These are phyloP conservation scores for Drosophila tropicalis DNA, from an alignment of 1,140 invertebrate genomes.

Conservation along the genomic window DNA sequence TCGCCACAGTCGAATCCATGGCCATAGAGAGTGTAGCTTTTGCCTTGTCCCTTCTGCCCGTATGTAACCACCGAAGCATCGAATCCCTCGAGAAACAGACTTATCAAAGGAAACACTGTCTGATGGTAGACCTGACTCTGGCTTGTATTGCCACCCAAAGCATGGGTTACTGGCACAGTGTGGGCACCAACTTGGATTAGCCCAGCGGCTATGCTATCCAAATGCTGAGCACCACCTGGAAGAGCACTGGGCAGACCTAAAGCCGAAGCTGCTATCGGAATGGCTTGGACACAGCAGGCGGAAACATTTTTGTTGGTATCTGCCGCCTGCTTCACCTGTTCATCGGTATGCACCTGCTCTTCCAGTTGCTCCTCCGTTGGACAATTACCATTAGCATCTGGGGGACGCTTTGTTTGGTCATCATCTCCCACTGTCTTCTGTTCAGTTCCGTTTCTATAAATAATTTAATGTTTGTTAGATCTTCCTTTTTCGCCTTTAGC, in stretches of 20 bases:
- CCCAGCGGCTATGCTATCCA: conserved; percentile 73
- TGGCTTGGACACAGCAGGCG: conserved; percentile 85
- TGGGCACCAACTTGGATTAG: conserved; percentile 77
- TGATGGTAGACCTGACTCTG: conserved; percentile 84
- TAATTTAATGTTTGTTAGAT: background rate
- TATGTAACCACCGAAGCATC: conserved; percentile 90
- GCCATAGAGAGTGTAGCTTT: conserved; percentile 91
- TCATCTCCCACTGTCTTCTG: background rate
- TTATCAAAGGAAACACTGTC: conserved; percentile 84
- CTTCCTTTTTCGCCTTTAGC: background rate
- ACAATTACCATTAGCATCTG: conserved; percentile 57
- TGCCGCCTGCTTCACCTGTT: conserved; percentile 43
- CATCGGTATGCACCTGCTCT: conserved; percentile 5
- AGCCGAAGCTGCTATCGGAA: conserved; percentile 84
- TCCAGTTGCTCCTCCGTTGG: background rate
- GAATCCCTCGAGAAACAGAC: conserved; percentile 87
- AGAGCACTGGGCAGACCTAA: conserved; percentile 79
- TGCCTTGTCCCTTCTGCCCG: conserved; percentile 90
- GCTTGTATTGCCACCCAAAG: conserved; percentile 80
- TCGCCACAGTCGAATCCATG: conserved; percentile 87
- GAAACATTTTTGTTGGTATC: conserved; percentile 18
- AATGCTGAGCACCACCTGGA: conserved; percentile 50
- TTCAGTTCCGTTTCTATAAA: background rate
- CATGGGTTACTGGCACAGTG: conserved; percentile 81
- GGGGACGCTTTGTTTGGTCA: too few relatives aligned